Conservation (phyloP, 1,140 invertebrate species). For the Aphaenogaster floridana region DNA sequence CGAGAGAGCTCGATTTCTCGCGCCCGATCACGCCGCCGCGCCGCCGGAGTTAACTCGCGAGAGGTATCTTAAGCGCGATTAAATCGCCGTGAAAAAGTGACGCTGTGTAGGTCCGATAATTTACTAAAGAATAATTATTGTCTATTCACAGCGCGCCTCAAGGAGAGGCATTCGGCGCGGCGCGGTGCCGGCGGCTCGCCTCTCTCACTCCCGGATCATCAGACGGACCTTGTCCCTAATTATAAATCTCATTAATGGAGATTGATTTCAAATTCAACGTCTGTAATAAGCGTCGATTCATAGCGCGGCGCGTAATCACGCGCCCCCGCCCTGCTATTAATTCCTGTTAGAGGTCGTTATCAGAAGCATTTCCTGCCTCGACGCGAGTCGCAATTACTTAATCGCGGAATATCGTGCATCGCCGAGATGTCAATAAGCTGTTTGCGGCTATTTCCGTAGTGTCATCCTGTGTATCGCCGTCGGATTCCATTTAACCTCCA, state of each 20-base stretch:
- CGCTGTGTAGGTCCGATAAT: constrained; percentile 65
- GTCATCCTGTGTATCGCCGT: not conserved
- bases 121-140: constrained; percentile 73
- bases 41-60: constrained; percentile 60
- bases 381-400: constrained; percentile 67
- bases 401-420: constrained; percentile 61
- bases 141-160: constrained; percentile 54
- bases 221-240: constrained; percentile 73
- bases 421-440: constrained; percentile 28
- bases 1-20: constrained; percentile 57
- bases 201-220: constrained; percentile 69
- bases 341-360: constrained; percentile 72
- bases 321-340: constrained; percentile 69
- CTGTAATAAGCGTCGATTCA: constrained; percentile 74
- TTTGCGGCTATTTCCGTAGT: not conserved
- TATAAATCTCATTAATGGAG: constrained; percentile 76
- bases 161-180: constrained; percentile 3
- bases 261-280: constrained; percentile 76
- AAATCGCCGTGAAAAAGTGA: constrained; percentile 62
- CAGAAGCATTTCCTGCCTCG: constrained; percentile 62
- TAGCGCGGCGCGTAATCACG: constrained; percentile 61
- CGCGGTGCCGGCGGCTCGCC: not conserved
- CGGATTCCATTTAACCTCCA: not conserved
- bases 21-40: constrained; percentile 48
- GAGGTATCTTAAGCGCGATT: constrained; percentile 62